These are phyloP conservation scores for Rynchops niger DNA, from an alignment of 2,113 vertebrate genomes.

Conservation along the genomic window DNA sequence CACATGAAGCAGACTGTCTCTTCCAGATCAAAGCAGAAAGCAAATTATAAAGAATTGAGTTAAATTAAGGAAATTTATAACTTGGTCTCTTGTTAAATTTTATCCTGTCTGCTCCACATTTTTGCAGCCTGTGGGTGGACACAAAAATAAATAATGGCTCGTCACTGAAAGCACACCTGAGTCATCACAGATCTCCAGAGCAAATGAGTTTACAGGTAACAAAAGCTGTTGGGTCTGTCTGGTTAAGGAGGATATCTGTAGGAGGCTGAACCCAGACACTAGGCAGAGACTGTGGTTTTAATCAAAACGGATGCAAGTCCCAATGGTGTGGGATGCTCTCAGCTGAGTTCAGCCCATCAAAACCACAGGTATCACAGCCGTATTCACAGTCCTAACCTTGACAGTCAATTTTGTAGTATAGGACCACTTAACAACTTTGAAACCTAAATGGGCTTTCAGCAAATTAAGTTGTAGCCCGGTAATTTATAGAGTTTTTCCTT, in stretches of 20 bases:
- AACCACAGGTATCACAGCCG: background rate
- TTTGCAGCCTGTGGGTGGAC: background rate
- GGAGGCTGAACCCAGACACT: background rate
- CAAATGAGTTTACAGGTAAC: constrained; percentile 10
- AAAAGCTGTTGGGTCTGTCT: background rate
- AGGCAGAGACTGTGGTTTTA: background rate
- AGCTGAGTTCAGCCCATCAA: background rate
- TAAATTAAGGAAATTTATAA: background rate
- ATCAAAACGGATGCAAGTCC: background rate
- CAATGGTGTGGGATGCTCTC: background rate
- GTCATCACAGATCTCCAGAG: background rate
- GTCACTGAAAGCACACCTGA: background rate
- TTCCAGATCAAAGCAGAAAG: background rate
- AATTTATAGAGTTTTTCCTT: background rate
- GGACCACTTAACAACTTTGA: background rate
- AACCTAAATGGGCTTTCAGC: background rate
- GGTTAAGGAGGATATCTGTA: background rate
- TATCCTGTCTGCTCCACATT: background rate
- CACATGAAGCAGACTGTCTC: background rate
- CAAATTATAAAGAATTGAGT: background rate
- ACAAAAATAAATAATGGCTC: background rate
- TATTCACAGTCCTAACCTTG: background rate
- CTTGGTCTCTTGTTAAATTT: background rate
- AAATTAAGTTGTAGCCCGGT: background rate
- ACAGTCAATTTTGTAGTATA: background rate